Evolutionary conservation across 2,113 vertebrate species (phyloP).

Genomic region (Pipa parva): DNA sequence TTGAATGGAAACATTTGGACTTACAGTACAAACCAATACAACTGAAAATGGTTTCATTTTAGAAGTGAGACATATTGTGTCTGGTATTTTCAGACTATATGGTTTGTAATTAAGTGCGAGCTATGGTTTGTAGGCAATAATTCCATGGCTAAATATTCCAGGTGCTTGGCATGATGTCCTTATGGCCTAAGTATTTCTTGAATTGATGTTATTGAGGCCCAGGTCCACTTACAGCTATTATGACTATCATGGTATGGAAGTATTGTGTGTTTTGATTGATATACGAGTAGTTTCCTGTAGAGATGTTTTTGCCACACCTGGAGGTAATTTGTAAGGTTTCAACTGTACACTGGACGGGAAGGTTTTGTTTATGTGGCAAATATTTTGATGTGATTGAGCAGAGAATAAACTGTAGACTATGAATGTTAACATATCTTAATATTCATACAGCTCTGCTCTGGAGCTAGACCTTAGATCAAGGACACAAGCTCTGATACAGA

Average conservation of each 20-base stretch:
- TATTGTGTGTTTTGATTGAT: neutral
- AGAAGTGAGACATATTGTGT: constrained; percentile 38
- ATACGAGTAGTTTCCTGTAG: neutral
- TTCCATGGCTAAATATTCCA: constrained; percentile 19
- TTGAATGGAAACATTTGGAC: constrained; percentile 37
- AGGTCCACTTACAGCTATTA: neutral
- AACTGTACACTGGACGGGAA: neutral
- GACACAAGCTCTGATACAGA: too few species aligned
- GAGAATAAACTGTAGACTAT: too few species aligned
- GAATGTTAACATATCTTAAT: too few species aligned
- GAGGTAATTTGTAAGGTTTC: neutral
- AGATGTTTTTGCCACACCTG: neutral
- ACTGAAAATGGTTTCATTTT: constrained; percentile 35
- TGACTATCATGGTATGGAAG: neutral
- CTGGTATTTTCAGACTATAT: constrained; percentile 29
- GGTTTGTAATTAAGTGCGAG: constrained; percentile 24
- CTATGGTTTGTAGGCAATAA: neutral
- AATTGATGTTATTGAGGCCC: neutral
- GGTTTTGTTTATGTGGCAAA: too few species aligned
- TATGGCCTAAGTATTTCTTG: neutral
- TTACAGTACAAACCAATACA: constrained; percentile 30
- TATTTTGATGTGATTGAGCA: too few species aligned
- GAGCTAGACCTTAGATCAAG: too few species aligned
- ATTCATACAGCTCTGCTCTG: too few species aligned
- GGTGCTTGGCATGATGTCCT: constrained; percentile 18